Evolutionary conservation across 2,113 vertebrate genomes (phyloP).

Genomic region (Glaucidium brasilianum): DNA sequence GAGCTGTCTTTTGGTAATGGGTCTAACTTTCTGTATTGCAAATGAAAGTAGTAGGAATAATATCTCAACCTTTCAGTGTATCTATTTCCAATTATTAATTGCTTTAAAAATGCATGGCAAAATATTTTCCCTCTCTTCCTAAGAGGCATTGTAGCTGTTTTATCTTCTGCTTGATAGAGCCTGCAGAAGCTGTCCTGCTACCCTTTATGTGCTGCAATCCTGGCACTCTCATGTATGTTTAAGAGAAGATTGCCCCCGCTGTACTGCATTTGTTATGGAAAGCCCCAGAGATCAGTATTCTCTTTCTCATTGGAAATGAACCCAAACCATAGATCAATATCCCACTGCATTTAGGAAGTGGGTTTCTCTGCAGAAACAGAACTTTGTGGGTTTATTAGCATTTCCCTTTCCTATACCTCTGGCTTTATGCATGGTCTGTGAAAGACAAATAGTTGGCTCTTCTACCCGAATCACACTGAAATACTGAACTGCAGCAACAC

Average conservation of each 20-base stretch:
- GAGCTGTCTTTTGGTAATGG: not conserved
- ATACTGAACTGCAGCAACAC: not conserved
- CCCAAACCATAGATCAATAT: not conserved
- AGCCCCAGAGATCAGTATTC: not conserved
- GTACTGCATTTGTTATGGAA: not conserved
- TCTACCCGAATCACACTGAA: not conserved
- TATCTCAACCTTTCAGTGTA: not conserved
- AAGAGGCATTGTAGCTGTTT: not conserved
- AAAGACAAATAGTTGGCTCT: not conserved
- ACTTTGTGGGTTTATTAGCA: not conserved
- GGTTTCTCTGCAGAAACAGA: not conserved
- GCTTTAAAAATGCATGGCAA: slow-evolving; percentile 36
- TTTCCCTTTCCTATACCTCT: not conserved
- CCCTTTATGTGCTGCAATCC: not conserved
- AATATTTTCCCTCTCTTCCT: not conserved
- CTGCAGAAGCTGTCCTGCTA: not conserved
- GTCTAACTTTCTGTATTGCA: slow-evolving; percentile 24
- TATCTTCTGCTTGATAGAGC: not conserved
- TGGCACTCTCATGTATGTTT: not conserved
- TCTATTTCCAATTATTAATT: slow-evolving; percentile 10
- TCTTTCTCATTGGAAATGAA: not conserved
- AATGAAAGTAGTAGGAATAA: not conserved
- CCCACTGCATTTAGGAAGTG: not conserved
- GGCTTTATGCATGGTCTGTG: not conserved
- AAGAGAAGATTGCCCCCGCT: not conserved